Percentiles rank a stretch among this genome's conserved stretches.
Conservation (phyloP, 64 coral and sea anemone genomes). For the Stichodactyla helianthus region DNA sequence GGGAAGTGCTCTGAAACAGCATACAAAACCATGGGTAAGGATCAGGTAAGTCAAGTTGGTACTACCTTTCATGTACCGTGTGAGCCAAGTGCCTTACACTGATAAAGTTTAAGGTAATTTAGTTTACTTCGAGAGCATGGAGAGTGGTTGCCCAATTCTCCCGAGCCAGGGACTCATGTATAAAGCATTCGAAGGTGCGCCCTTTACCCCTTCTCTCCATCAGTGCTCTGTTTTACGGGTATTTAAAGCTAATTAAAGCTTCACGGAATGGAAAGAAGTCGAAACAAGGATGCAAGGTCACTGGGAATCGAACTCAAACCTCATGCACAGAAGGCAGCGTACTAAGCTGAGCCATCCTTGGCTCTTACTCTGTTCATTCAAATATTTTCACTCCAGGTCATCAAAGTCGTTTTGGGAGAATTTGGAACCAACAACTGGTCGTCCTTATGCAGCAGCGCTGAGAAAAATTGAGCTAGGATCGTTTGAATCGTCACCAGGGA, state of each 20-base stretch:
- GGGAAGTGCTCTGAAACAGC: not conserved
- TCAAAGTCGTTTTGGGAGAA: not conserved
- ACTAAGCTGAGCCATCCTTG: not conserved
- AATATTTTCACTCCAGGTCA: not conserved
- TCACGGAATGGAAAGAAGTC: too few species aligned
- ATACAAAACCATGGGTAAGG: slow-evolving; percentile 38
- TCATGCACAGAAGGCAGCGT: not conserved
- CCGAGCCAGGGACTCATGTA: too few species aligned
- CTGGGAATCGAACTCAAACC: not conserved
- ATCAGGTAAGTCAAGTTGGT: slow-evolving; percentile 40
- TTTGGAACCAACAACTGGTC: not conserved
- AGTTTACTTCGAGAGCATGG: too few species aligned
- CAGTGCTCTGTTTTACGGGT: too few species aligned
- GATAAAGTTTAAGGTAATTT: not conserved
- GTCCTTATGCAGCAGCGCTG: not conserved
- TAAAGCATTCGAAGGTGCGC: too few species aligned
- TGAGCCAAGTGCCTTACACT: not conserved
- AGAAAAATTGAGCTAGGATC: not conserved
- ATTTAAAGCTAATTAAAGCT: too few species aligned
- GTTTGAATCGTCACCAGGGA: not conserved
- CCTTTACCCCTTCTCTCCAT: too few species aligned
- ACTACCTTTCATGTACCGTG: not conserved
- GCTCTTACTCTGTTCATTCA: not conserved
- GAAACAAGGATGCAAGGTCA: too few species aligned
- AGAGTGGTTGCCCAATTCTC: too few species aligned